phyloP scores from a whole-genome alignment of 2,888 invertebrate genomes.

The Adineta ricciae region DNA sequence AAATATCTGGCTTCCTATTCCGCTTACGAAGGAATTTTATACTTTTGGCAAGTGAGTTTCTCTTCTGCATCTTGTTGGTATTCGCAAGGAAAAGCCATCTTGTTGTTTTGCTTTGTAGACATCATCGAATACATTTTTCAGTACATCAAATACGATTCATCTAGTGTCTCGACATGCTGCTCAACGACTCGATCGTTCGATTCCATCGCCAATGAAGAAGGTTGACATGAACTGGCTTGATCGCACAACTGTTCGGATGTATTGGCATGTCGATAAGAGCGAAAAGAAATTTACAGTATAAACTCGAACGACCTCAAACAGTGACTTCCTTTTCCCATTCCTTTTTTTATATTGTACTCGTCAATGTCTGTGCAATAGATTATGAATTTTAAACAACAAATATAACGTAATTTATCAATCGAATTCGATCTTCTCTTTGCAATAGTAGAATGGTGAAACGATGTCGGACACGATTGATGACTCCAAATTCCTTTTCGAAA shows the following conservation, averaged over 20 bases:
- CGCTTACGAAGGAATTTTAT: conserved; percentile 79
- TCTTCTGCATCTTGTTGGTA: conserved; percentile 34
- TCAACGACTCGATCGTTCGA: not conserved
- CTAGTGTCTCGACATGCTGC: not conserved
- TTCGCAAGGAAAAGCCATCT: too few species aligned
- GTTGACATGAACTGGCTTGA: not conserved
- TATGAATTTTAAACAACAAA: not conserved
- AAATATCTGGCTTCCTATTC: conserved; percentile 92
- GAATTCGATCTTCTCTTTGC: too few species aligned
- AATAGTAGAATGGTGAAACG: too few species aligned
- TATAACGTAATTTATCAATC: not conserved
- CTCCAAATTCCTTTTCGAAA: too few species aligned
- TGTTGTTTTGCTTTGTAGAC: too few species aligned
- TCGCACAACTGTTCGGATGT: not conserved
- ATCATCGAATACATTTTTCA: not conserved
- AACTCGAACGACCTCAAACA: not conserved
- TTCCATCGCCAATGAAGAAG: not conserved
- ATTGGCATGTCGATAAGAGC: conserved; percentile 18
- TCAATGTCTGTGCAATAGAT: not conserved
- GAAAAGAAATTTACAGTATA: conserved; percentile 12
- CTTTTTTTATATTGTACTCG: not conserved
- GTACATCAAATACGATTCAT: not conserved
- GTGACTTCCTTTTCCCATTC: not conserved
- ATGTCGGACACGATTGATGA: too few species aligned
- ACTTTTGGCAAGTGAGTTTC: conserved; percentile 86